Conservation (phyloP, 2,888 invertebrate species). For the Myopa tessellatipennis region DNA sequence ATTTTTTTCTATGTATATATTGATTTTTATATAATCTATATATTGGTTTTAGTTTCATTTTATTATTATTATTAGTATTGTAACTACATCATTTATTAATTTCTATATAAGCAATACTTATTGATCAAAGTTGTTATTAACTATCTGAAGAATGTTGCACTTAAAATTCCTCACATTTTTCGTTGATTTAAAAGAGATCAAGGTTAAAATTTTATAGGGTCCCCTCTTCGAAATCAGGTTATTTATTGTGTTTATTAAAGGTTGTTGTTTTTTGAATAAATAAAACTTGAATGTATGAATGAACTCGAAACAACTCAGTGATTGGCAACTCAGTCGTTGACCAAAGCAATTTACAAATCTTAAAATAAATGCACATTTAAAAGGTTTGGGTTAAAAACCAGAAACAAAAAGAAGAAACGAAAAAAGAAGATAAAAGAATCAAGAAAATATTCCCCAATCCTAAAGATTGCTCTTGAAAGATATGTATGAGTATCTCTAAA, state of each 20-base stretch:
- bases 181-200: slow-evolving; percentile 32
- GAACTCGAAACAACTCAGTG: neutral
- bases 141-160: neutral
- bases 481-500: neutral
- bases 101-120: neutral
- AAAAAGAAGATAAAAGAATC: neutral
- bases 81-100: neutral
- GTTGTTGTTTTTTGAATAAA: neutral
- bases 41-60: neutral
- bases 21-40: slow-evolving; percentile 20
- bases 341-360: neutral
- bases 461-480: neutral
- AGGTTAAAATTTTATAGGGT: slow-evolving; percentile 26
- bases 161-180: slow-evolving; percentile 21
- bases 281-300: slow-evolving; percentile 2
- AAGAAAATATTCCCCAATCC: neutral
- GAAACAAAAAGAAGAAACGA: neutral
- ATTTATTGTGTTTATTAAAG: neutral
- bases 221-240: slow-evolving; percentile 22
- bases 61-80: neutral
- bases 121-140: neutral
- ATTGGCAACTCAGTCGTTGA: neutral
- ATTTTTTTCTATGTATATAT: no score
- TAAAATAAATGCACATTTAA: neutral
- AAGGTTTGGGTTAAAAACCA: neutral